phyloP scores from a whole-genome alignment of 1,140 invertebrate genomes.

The Achroia grisella region DNA sequence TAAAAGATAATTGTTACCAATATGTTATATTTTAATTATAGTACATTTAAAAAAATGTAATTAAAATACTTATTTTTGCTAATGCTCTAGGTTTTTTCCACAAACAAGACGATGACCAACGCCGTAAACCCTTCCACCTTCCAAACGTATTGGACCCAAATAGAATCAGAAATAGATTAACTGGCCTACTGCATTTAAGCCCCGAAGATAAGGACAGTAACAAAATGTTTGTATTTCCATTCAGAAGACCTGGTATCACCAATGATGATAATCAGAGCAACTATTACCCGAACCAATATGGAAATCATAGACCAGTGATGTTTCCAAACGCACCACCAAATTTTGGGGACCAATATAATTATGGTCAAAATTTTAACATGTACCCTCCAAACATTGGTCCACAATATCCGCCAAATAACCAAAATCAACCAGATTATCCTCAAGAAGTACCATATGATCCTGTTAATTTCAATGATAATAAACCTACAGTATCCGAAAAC shows the following conservation, averaged over 20 bases:
- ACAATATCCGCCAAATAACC: neutral
- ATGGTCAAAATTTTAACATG: neutral
- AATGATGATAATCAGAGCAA: neutral
- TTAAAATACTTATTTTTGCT: neutral
- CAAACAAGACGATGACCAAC: conserved; percentile 23
- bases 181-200: conserved; percentile 21
- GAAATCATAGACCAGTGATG: neutral
- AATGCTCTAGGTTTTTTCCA: conserved; percentile 41
- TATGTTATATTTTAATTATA: no score
- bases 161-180: conserved; percentile 26
- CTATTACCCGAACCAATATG: conserved; percentile 1
- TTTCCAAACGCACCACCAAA: neutral
- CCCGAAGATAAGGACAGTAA: conserved; percentile 13
- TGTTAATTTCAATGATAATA: neutral
- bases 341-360: neutral
- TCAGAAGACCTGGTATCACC: neutral
- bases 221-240: neutral
- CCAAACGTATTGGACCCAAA: conserved; percentile 17
- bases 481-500: neutral
- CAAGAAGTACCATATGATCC: neutral
- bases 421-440: no score
- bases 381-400: neutral
- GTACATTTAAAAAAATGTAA: no score
- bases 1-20: no score
- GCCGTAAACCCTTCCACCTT: conserved; percentile 20